Evolutionary conservation across 2,888 invertebrate genomes (phyloP), one percentile per base, ranked within the genome.

Genomic region (Tenthredo scrophulariae): DNA sequence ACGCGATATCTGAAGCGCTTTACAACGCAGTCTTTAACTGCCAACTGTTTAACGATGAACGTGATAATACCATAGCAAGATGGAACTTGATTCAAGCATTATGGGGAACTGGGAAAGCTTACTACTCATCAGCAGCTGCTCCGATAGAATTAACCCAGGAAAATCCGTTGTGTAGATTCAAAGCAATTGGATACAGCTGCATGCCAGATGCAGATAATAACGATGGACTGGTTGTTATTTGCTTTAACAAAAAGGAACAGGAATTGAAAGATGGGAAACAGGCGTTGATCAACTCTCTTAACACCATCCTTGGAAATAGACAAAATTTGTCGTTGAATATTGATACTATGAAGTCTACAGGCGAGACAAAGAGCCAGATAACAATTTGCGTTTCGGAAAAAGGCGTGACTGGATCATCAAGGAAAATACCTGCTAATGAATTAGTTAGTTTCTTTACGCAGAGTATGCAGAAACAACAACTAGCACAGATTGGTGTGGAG

Each of bases 11-110:
- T 58, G 97, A 97, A 90, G 96, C 96, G 0, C 94, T 97, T 70
- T 95, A 96, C 10, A 96, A 96, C 86, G 96, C 97, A 0, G 96
- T 97, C 1, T 96, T 96, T 88, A 96, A 96, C 91, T 97, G 97
- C 86, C 96, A 96, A 82, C 95, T 99, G 79, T 99, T 97, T 92
- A 98, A 98, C 22, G 99, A 99, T 93, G 99, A 99, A 92, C 95
- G 99, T 54, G 99, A 99, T 92, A 96, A 97, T 86, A 97, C 98
- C 43, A 95, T 99, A 46, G 98, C 98, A 2, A 97, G 97, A 91
- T 98, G 98, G 97, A 99, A 99, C 93, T 96, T 98, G 90, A 94
- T 99, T 79, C 99, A 99, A 93, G 97, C 97, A 0, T 95, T 97
- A 87, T 97, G 97, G 97, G 98, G 98, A 26, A 96, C 96, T 18